These are phyloP conservation scores for Lithobius niger DNA, from an alignment of 1,140 invertebrate genomes.

Conservation along the genomic window DNA sequence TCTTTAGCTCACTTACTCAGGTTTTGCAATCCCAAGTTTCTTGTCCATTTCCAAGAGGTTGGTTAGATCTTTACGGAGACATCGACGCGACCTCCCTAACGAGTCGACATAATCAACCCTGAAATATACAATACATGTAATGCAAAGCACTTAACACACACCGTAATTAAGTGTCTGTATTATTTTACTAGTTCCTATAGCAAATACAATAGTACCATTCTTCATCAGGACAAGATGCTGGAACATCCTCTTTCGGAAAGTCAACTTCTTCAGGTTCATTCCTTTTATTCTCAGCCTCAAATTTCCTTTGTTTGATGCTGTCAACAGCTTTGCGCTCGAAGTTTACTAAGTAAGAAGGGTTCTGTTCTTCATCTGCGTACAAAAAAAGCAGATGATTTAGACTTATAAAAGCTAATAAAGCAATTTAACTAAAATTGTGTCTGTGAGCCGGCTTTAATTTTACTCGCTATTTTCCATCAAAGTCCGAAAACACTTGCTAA, in stretches of 20 bases:
- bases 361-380: background rate
- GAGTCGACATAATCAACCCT: constrained; percentile 80
- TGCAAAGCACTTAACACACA: too few species aligned
- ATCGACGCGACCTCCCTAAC: constrained; percentile 69
- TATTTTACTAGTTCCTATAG: background rate
- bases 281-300: background rate
- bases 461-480: too few species aligned
- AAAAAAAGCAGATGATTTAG: too few species aligned
- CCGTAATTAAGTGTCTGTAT: too few species aligned
- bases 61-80: constrained; percentile 58
- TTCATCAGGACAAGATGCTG: background rate
- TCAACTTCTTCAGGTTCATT: background rate
- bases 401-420: too few species aligned
- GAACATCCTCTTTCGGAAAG: background rate
- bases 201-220: background rate
- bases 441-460: too few species aligned
- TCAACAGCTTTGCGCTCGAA: background rate
- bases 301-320: background rate
- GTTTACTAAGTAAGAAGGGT: background rate
- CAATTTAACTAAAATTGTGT: too few species aligned
- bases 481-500: too few species aligned
- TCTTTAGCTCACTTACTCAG: too few species aligned
- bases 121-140: background rate
- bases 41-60: constrained; percentile 11
- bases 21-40: too few species aligned